Base-by-base conservation (phyloP, 2,797 vertebrate species). In the Anableps anableps region DNA sequence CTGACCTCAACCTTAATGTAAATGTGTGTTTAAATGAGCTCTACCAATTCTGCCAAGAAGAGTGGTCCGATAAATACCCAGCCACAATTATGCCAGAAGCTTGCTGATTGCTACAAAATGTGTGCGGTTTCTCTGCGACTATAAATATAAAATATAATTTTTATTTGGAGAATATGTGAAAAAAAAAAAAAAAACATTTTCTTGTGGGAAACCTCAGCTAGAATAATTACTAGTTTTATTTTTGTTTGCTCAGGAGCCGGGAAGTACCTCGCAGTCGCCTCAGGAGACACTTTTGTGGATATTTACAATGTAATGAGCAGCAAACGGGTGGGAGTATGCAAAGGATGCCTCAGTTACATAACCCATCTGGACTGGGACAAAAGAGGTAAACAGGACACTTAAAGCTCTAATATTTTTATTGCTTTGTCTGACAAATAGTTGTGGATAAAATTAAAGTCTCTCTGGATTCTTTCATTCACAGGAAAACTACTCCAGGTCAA, bases 281-380 rank as follows among this genome's bases (percentile, higher is more conserved):
- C 98, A 13, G 97, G 95, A 75, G 99, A 99, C 93, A 98, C 96
- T 68, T 99, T 99, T 93, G 96, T 99, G 88, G 99, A 99, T 82
- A 98, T 99, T 90, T 99, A 99, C 93, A 99, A 98, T n/a, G 97
- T 99, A 75, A 97, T 97, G 97, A 99, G 96, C 93, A 99, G 98
- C 93, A 99, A 99, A 86, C 94, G 98, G 26, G 98, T 99, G 14
- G 99, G 98, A 73, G 96, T 98, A 71, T 99, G 99, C 93, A 99
- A 98, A 93, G 98, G 98, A 76, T 97, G 97, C 10, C 96, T 97
- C 81, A 98, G 97, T 93, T 97, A 97, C 80, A 97, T 99, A 88
- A 98, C 97, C n/a, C 99, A 99, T 83, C 94, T 99, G 88, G 98
- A 99, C 84, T 99, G 99, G 99, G 99, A 99, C 83, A 80, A 95